These are phyloP conservation scores for Pseudomugil gertrudae DNA, from an alignment of 2,797 vertebrate genomes.

Conservation along the genomic window DNA sequence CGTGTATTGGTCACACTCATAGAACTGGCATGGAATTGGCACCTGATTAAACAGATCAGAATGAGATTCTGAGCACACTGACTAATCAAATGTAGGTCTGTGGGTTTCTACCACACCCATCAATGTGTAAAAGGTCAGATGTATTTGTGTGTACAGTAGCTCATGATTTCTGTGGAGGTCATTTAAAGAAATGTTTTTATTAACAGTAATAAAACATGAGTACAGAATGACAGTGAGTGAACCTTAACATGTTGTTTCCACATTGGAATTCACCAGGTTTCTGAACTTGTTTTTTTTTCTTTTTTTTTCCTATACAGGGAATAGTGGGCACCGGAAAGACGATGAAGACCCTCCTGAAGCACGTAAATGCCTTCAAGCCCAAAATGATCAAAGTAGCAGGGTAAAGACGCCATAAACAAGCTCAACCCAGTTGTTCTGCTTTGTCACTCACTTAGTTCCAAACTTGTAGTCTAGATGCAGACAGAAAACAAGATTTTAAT, in stretches of 20 bases:
- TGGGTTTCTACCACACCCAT: slow-evolving; percentile 6
- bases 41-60: too few species aligned
- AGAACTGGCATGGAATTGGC: too few species aligned
- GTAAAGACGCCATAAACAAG: slow-evolving; percentile 68
- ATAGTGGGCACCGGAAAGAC: slow-evolving; percentile 92
- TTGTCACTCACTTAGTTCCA: slow-evolving; percentile 54
- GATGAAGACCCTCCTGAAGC: slow-evolving; percentile 88
- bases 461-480: slow-evolving; percentile 55
- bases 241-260: slow-evolving; percentile 25
- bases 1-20: too few species aligned
- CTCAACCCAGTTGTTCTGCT: slow-evolving; percentile 33
- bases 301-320: slow-evolving; percentile 81
- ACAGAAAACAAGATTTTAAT: slow-evolving; percentile 21
- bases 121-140: slow-evolving; percentile 9
- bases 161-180: slow-evolving; percentile 14
- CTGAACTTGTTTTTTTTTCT: slow-evolving; percentile 27
- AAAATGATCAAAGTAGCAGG: slow-evolving; percentile 94
- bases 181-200: slow-evolving; percentile 8
- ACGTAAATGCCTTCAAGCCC: slow-evolving; percentile 87
- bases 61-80: background rate
- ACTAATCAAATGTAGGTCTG: slow-evolving; percentile 12
- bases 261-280: slow-evolving; percentile 3
- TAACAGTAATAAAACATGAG: slow-evolving; percentile 16
- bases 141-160: slow-evolving; percentile 9
- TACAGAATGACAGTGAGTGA: slow-evolving; percentile 13